A percentile compares a stretch with the other conserved stretches of the same genome.
Evolutionary conservation across 1,140 invertebrate genomes (phyloP).

Genomic region (Bombus difficillimus): DNA sequence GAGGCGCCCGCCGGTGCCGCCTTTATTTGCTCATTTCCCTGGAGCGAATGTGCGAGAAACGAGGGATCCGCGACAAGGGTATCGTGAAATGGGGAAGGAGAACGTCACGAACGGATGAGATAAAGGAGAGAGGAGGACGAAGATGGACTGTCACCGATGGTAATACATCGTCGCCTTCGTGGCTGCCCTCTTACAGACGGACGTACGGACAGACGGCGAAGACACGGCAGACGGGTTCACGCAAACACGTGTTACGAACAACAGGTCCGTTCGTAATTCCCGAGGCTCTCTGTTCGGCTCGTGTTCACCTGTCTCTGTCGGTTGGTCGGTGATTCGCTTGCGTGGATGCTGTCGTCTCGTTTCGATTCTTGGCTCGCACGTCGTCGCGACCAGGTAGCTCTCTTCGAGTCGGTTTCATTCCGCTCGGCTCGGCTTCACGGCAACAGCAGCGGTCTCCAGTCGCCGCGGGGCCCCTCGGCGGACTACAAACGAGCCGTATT

Average conservation of each 20-base stretch:
- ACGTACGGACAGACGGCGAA: constrained; percentile 63
- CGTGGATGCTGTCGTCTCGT: constrained; percentile 47
- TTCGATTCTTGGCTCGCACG: constrained; percentile 53
- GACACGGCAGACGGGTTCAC: constrained; percentile 74
- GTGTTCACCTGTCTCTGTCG: constrained; percentile 7
- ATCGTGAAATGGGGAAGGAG: background rate
- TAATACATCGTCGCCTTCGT: constrained; percentile 80
- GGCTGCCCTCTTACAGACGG: constrained; percentile 68
- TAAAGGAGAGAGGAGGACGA: constrained; percentile 40
- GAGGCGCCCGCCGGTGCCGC: constrained; percentile 69
- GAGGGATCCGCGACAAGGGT: constrained; percentile 46
- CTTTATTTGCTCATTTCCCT: constrained; percentile 80
- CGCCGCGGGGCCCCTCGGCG: constrained; percentile 66
- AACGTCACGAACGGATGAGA: constrained; percentile 54
- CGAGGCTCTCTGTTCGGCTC: constrained; percentile 12
- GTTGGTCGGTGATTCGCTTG: background rate
- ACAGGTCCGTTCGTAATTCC: constrained; percentile 72
- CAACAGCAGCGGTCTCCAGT: constrained; percentile 22
- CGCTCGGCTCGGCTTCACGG: constrained; percentile 58
- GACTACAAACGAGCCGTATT: constrained; percentile 78
- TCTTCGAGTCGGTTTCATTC: constrained; percentile 48
- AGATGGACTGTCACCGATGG: constrained; percentile 81
- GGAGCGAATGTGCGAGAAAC: constrained; percentile 39
- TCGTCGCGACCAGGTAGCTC: constrained; percentile 53
- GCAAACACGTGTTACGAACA: constrained; percentile 81